A percentile compares a stretch with the other conserved stretches of the same genome.
These are phyloP conservation scores for Agraylea sexmaculata DNA, from an alignment of 1,140 invertebrate species.

Conservation along the genomic window DNA sequence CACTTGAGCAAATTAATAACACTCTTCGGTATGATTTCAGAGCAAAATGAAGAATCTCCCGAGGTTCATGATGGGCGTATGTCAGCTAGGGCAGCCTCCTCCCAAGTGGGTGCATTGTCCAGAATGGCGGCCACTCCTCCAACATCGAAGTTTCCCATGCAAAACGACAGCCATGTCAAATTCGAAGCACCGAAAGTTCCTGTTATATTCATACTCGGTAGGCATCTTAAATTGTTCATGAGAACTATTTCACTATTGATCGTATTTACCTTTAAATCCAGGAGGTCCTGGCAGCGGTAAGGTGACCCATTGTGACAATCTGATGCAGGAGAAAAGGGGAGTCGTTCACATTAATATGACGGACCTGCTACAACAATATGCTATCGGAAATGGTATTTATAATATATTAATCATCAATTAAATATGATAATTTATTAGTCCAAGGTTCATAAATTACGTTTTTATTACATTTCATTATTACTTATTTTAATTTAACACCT, in stretches of 20 bases:
- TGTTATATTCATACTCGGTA: conserved; percentile 77
- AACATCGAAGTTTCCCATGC: conserved; percentile 53
- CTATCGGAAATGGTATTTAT: conserved; percentile 69
- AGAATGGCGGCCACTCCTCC: conserved; percentile 45
- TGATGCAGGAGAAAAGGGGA: conserved; percentile 72
- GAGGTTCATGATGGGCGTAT: no score
- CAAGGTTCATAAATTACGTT: no score
- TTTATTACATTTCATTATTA: no score
- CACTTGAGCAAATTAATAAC: no score
- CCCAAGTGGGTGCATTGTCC: conserved; percentile 34
- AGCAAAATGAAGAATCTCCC: conserved; percentile 61
- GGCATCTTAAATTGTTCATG: conserved; percentile 22
- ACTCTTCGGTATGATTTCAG: conserved; percentile 34
- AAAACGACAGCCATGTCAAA: conserved; percentile 64
- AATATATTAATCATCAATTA: no score
- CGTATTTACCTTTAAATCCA: conserved; percentile 25
- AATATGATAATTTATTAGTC: no score
- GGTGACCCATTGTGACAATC: conserved; percentile 83
- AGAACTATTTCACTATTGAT: no score
- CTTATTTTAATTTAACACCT: no score
- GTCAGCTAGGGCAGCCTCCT: conserved; percentile 29
- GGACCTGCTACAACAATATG: conserved; percentile 74
- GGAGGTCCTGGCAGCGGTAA: conserved; percentile 83
- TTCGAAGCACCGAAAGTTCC: conserved; percentile 72
- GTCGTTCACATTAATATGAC: conserved; percentile 86